A percentile compares a stretch with the other conserved stretches of the same genome.
Conservation (phyloP, 2,113 vertebrate species). For the Zosterops japonicus region DNA sequence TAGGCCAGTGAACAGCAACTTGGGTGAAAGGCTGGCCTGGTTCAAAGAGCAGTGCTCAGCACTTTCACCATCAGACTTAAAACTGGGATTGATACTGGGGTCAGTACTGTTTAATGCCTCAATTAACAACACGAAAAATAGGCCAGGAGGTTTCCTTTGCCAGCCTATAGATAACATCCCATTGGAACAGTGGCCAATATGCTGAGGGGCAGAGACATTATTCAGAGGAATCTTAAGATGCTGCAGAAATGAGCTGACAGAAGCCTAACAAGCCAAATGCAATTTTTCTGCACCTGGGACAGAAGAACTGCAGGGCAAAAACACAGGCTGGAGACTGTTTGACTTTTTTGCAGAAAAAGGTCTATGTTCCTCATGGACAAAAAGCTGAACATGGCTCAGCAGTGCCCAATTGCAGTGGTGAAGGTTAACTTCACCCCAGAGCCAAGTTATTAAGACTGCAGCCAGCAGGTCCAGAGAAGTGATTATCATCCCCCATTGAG, state of each 20-base stretch:
- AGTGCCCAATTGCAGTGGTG: not conserved
- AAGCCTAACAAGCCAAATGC: not conserved
- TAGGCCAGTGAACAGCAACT: not conserved
- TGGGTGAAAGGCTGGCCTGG: not conserved
- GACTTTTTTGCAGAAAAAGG: not conserved
- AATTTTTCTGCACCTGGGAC: not conserved
- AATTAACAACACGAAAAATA: not conserved
- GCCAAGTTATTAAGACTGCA: not conserved
- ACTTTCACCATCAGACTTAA: not conserved
- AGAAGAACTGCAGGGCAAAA: not conserved
- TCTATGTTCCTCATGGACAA: not conserved
- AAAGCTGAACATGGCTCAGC: not conserved
- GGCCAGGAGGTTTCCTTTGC: not conserved
- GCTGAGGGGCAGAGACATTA: not conserved
- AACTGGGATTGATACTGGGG: not conserved
- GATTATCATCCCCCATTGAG: not conserved
- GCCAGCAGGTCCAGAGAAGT: not conserved
- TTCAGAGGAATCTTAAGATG: not conserved
- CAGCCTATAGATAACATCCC: not conserved
- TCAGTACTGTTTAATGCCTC: not conserved
- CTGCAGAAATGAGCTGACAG: not conserved
- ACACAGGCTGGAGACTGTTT: not conserved
- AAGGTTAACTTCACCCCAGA: not conserved
- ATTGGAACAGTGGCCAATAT: not conserved
- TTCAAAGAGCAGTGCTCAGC: not conserved